phyloP scores from a whole-genome alignment of 1,140 invertebrate genomes.

The Melipona quadrifasciata region DNA sequence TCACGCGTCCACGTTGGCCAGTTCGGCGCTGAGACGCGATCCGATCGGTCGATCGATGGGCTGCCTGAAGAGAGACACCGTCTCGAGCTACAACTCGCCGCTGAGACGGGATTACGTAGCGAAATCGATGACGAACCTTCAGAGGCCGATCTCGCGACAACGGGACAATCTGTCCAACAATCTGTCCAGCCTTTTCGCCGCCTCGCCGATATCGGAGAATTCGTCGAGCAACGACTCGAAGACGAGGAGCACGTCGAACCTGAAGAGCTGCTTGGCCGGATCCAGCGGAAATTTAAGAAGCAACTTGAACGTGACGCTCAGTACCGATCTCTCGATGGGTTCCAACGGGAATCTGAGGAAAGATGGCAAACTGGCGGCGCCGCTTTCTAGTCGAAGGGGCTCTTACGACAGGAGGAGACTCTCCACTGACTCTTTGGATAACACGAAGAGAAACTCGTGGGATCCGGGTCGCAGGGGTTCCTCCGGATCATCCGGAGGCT shows the following conservation, averaged over 20 bases:
- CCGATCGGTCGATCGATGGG: constrained; percentile 78
- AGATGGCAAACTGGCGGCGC: constrained; percentile 61
- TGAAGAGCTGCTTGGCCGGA: constrained; percentile 77
- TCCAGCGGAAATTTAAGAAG: constrained; percentile 74
- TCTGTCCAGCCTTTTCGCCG: constrained; percentile 68
- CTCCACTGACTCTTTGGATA: constrained; percentile 88
- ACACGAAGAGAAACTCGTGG: constrained; percentile 86
- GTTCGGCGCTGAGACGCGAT: constrained; percentile 67
- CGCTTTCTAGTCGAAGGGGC: constrained; percentile 75
- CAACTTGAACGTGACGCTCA: constrained; percentile 77
- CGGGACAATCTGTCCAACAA: constrained; percentile 70
- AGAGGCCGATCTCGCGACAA: constrained; percentile 68
- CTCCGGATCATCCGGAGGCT: constrained; percentile 82
- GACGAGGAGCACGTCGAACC: constrained; percentile 64
- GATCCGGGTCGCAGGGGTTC: constrained; percentile 85
- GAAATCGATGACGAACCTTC: constrained; percentile 77
- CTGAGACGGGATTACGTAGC: constrained; percentile 79
- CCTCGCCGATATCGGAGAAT: constrained; percentile 62
- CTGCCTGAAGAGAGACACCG: constrained; percentile 82
- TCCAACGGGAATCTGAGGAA: constrained; percentile 75
- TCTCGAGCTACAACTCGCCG: constrained; percentile 79
- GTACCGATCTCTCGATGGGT: constrained; percentile 75
- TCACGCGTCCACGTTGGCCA: constrained; percentile 61
- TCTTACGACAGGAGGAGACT: constrained; percentile 84
- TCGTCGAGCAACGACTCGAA: constrained; percentile 56